phyloP scores from a whole-genome alignment of 2,113 vertebrate genomes.

The Cyanoderma ruficeps region DNA sequence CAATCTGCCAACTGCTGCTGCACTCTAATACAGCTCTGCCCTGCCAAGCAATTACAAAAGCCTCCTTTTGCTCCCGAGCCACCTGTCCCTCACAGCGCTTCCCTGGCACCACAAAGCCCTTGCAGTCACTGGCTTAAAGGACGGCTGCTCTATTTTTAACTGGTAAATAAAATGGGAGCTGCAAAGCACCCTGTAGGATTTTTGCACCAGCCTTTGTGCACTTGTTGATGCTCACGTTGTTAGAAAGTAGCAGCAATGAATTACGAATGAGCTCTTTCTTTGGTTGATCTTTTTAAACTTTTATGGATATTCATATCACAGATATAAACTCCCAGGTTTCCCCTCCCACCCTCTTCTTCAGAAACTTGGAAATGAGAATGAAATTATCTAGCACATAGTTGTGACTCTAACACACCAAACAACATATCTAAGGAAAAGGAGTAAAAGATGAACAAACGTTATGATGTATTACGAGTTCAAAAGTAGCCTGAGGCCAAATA shows the following conservation, averaged over 20 bases:
- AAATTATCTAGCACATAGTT: background rate
- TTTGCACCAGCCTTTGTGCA: background rate
- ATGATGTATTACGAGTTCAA: background rate
- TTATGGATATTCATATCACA: background rate
- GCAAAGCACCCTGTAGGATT: background rate
- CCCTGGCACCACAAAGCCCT: background rate
- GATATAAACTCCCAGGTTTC: background rate
- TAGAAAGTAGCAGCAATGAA: background rate
- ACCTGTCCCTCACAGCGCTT: constrained; percentile 50
- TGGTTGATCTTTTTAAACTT: background rate
- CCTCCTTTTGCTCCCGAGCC: constrained; percentile 34
- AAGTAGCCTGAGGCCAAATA: background rate
- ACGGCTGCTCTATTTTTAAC: background rate
- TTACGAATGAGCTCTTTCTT: background rate
- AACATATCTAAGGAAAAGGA: background rate
- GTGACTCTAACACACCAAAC: background rate
- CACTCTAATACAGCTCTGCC: constrained; percentile 30
- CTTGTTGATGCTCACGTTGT: background rate
- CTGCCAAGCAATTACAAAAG: constrained; percentile 69
- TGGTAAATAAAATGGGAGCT: background rate
- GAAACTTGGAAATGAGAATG: background rate
- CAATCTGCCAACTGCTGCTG: constrained; percentile 68
- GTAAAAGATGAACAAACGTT: background rate
- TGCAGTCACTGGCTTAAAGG: constrained; percentile 18
- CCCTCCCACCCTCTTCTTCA: background rate